These are phyloP conservation scores for Agrochola litura DNA, from an alignment of 2,888 invertebrate genomes.

Conservation along the genomic window DNA sequence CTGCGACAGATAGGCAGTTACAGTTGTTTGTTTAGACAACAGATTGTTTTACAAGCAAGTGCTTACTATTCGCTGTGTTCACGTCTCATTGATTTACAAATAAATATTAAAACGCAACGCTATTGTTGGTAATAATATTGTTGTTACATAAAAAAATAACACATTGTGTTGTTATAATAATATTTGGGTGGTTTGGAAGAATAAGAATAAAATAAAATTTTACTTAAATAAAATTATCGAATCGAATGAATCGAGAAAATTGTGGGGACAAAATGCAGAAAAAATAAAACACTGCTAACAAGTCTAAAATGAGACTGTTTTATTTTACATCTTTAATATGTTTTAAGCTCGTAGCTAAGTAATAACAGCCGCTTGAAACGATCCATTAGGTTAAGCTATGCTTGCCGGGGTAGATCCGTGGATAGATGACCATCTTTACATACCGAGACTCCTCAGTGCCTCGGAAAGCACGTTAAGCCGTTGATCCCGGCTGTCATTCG, in stretches of 20 bases:
- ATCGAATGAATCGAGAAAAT: too few species aligned
- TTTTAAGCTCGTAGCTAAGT: background rate
- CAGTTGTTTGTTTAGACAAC: slow-evolving; percentile 81
- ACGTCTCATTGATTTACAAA: slow-evolving; percentile 58
- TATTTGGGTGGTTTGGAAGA: background rate
- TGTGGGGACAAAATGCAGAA: background rate
- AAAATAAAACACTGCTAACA: background rate
- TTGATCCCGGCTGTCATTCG: too few species aligned
- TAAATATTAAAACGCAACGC: slow-evolving; percentile 3
- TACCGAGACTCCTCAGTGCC: too few species aligned
- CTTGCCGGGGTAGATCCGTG: too few species aligned
- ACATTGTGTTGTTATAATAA: background rate
- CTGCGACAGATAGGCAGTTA: slow-evolving; percentile 71
- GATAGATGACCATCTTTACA: too few species aligned
- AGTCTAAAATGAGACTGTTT: background rate
- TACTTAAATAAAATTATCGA: background rate
- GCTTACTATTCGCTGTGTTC: slow-evolving; percentile 64
- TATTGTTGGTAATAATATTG: slow-evolving; percentile 1
- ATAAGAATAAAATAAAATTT: background rate
- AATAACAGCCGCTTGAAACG: too few species aligned
- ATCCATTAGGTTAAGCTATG: too few species aligned
- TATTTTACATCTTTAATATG: background rate
- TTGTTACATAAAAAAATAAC: background rate
- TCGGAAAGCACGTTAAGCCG: too few species aligned
- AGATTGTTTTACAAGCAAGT: slow-evolving; percentile 79